Evolutionary conservation across 2,888 invertebrate species (phyloP), one percentile per base, ranked within the genome.

Genomic region (Sepioteuthis lessoniana): DNA sequence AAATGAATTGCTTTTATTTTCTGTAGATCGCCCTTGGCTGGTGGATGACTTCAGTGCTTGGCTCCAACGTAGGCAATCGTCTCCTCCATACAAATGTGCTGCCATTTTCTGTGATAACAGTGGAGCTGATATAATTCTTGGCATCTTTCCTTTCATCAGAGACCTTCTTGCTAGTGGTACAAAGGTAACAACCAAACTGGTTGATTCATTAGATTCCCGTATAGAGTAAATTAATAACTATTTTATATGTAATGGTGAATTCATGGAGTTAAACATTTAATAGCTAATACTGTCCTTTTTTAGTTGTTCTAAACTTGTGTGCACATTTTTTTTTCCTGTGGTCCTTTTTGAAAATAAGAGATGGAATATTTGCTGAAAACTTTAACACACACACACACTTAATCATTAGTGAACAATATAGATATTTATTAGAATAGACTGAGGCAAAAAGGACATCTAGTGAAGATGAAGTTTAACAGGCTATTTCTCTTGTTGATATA

Each of bases 31-130:
- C 95, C 99, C 99, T 16, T 99, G 99, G 99, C 97, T 99, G 95
- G 98, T 98, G 96, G 99, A 99, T 97, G 98, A 98, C 97, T 98
- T 99, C 96, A 99, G 99, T 96, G 97, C 97, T 94, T 99, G 99
- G 99, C 97, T 98, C 95, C 97, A 98, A 90, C 98, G 98, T 96
- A 97, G 99, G 95, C 93, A 76, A 31, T 42, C 93, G 91, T 50
- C 95, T 94, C 38, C 94, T 93, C 98, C 98, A 28, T 98, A 99
- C 97, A 98, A 98, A 97, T 98, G 99, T 97, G 99, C 98, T 93
- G 98, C 98, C 46, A 98, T 99, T 95, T 99, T 99, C 97, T 98
- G 99, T 93, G 99, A 99, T 97, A 99, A 99, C 97, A 99, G 99
- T 97, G 99, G 99, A 28, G 98, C 98, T 94, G 99, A 99, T 97